Conservation (phyloP, 2,888 invertebrate species). For the Cartodere bifasciata region DNA sequence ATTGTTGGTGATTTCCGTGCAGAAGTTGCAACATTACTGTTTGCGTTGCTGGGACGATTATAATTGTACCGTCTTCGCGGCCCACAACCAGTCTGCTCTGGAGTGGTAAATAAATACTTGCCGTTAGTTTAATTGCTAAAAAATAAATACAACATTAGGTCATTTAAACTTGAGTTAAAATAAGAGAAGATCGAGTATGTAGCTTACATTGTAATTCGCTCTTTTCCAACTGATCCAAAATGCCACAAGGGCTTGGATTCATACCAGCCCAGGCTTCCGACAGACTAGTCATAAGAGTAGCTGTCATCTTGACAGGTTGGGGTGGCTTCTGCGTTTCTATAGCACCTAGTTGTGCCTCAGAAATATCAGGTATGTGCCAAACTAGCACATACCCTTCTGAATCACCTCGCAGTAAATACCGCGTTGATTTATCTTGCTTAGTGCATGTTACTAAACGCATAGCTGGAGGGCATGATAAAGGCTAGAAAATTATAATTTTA, state of each 20-base stretch:
- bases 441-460: slow-evolving; percentile 66
- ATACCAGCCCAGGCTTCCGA: slow-evolving; percentile 79
- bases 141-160: background rate
- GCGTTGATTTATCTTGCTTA: slow-evolving; percentile 50
- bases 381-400: slow-evolving; percentile 80
- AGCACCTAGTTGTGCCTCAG: slow-evolving; percentile 46
- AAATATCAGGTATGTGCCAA: slow-evolving; percentile 82
- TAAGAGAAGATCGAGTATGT: background rate
- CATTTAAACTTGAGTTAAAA: slow-evolving; percentile 1
- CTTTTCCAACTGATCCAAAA: slow-evolving; percentile 76
- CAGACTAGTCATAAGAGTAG: slow-evolving; percentile 69
- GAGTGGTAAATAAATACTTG: slow-evolving; percentile 87
- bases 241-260: slow-evolving; percentile 80
- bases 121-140: slow-evolving; percentile 63
- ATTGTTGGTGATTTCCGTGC: slow-evolving; percentile 75
- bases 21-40: slow-evolving; percentile 87
- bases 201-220: slow-evolving; percentile 49
- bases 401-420: slow-evolving; percentile 75
- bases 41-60: slow-evolving; percentile 91
- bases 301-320: slow-evolving; percentile 44
- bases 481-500: slow-evolving; percentile 37
- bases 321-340: slow-evolving; percentile 41
- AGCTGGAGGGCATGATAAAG: slow-evolving; percentile 81
- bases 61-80: slow-evolving; percentile 88
- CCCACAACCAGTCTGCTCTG: slow-evolving; percentile 92